Evolutionary conservation across 1,140 invertebrate species (phyloP), one percentile per base, ranked within the genome.

Genomic region (Meloidogyne chitwoodi): DNA sequence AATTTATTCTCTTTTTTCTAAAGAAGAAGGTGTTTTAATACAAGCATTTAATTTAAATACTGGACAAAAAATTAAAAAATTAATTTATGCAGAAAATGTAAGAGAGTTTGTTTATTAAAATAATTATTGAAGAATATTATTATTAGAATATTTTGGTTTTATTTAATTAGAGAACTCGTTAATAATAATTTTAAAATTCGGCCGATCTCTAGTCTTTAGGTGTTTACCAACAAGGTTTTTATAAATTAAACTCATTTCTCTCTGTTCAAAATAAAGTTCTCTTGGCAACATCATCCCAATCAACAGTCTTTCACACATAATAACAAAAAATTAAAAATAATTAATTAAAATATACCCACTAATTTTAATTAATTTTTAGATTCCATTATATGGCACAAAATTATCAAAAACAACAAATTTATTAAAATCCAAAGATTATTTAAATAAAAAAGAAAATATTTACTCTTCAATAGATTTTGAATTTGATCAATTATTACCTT

Each of bases 51-150:
- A 79, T 48, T 68, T 79, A 44, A 24, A 74, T 38, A 76, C 29
- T 48, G 68, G 78, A 31, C 48, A 68, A 44, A 70, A 64, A 29
- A 66, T 80, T 2, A 79, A 26, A 29, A 76, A 73, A 31, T 27
- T 80, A 4, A 24, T 79, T 19, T 70, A 79, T 48, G 73, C 78
- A 22, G 64, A 80, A 27, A 79, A 80, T 27, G 78, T 79, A 75
- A 22, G 27, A 22, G 24, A 11, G 12, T 16, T 24, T 67, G 8
- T 26, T 67, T 26, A 31, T 11, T 11, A 34, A n/a, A 41, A 12
- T 10, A 41, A 41, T n/a, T n/a, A n/a, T n/a, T n/a, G n/a, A n/a
- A n/a, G n/a, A n/a, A n/a, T n/a, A n/a, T n/a, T n/a, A n/a, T n/a
- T n/a, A 41, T 41, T 11, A 1, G 34, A 11, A 16, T 16, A n/a